Evolutionary conservation across 2,113 vertebrate species (phyloP).

Genomic region (Crotophaga sulcirostris): DNA sequence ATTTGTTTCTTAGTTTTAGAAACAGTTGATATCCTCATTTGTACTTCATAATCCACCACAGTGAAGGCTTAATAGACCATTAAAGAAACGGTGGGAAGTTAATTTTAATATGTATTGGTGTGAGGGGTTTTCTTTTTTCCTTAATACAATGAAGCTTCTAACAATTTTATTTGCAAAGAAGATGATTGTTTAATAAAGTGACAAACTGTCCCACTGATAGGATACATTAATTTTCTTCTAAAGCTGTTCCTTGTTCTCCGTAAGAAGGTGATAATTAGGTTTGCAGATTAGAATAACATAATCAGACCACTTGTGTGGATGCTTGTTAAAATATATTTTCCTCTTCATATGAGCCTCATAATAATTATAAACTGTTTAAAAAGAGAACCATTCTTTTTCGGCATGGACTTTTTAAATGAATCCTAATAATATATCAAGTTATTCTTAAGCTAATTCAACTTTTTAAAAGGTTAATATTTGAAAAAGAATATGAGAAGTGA

Average conservation of each 20-base stretch:
- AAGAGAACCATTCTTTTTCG: slow-evolving; percentile 59
- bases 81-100: slow-evolving; percentile 71
- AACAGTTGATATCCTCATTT: slow-evolving; percentile 57
- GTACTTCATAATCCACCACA: slow-evolving; percentile 58
- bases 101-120: slow-evolving; percentile 70
- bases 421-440: slow-evolving; percentile 55
- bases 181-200: slow-evolving; percentile 85
- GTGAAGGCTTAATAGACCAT: slow-evolving; percentile 65
- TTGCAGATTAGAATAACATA: slow-evolving; percentile 94
- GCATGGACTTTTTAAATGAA: slow-evolving; percentile 57
- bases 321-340: slow-evolving; percentile 88
- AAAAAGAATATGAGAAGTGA: slow-evolving; percentile 68
- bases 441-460: slow-evolving; percentile 62
- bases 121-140: slow-evolving; percentile 54
- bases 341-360: slow-evolving; percentile 71
- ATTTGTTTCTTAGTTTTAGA: slow-evolving; percentile 55
- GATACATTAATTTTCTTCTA: slow-evolving; percentile 92
- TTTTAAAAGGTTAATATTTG: slow-evolving; percentile 68
- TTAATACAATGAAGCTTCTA: slow-evolving; percentile 72
- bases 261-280: slow-evolving; percentile 98
- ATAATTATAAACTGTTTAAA: slow-evolving; percentile 75
- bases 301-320: slow-evolving; percentile 85
- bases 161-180: slow-evolving; percentile 77
- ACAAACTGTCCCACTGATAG: slow-evolving; percentile 94
- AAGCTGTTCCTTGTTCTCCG: slow-evolving; percentile 84